These are phyloP conservation scores for Scaptomyza polygonia DNA, from an alignment of 2,888 invertebrate species.

Conservation along the genomic window DNA sequence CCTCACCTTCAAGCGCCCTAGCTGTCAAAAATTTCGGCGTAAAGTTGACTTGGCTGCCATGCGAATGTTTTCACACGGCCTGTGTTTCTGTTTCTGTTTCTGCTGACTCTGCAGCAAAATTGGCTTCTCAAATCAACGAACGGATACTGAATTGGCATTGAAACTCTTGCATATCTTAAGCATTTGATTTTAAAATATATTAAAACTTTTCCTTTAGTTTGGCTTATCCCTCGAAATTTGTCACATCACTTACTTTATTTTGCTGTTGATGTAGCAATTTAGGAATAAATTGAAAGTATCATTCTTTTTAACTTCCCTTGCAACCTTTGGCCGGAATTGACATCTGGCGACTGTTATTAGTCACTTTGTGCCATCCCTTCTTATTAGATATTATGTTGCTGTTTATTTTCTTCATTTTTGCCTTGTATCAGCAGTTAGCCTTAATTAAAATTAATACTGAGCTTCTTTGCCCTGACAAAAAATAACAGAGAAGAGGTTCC, in stretches of 20 bases:
- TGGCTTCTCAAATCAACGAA: conserved; percentile 17
- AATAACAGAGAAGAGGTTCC: not conserved
- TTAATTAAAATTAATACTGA: conserved; percentile 15
- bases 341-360: not conserved
- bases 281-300: not conserved
- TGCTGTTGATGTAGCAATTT: conserved; percentile 1
- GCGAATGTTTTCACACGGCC: conserved; percentile 54
- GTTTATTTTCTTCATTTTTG: not conserved
- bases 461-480: not conserved
- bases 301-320: not conserved
- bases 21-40: conserved; percentile 60
- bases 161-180: conserved; percentile 2
- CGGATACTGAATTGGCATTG: conserved; percentile 27
- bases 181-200: conserved; percentile 3
- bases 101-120: conserved; percentile 20
- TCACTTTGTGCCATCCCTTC: not conserved
- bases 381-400: conserved; percentile 1
- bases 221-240: not conserved
- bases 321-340: not conserved
- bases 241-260: conserved; percentile 2
- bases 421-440: not conserved
- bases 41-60: conserved; percentile 70
- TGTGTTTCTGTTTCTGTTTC: conserved; percentile 10
- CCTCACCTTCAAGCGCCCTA: conserved; percentile 6
- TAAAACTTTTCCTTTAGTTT: conserved; percentile 4